A percentile compares a stretch with the other conserved stretches of the same genome.
Conservation (phyloP, 2,797 vertebrate species). For the Ctenosaura bakeri region DNA sequence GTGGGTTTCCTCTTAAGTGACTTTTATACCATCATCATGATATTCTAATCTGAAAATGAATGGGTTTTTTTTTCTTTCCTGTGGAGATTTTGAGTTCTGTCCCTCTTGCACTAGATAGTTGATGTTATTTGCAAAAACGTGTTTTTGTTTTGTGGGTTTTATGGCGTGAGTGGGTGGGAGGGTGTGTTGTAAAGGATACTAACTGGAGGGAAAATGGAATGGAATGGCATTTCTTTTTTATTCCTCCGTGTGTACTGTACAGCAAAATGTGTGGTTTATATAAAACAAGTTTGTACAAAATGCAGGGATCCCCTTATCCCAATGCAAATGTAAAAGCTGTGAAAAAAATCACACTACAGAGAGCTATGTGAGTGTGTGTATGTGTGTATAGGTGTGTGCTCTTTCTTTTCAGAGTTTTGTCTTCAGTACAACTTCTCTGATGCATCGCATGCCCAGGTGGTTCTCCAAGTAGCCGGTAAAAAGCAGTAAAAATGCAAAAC, state of each 20-base stretch:
- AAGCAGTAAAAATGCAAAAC: constrained; percentile 69
- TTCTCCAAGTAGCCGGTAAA: constrained; percentile 70
- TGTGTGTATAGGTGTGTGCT: not conserved
- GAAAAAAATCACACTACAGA: constrained; percentile 75
- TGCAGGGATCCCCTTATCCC: constrained; percentile 55
- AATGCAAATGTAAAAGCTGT: constrained; percentile 81
- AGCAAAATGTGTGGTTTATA: constrained; percentile 75
- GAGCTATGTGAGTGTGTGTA: constrained; percentile 62
- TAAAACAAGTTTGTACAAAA: constrained; percentile 71
- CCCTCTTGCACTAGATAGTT: constrained; percentile 82
- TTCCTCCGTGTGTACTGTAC: constrained; percentile 68
- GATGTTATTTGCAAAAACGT: constrained; percentile 75
- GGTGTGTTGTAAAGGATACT: constrained; percentile 68
- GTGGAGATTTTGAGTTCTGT: constrained; percentile 82
- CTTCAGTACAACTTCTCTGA: constrained; percentile 72
- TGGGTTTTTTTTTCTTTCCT: constrained; percentile 72
- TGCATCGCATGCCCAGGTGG: constrained; percentile 57
- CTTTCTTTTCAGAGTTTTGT: constrained; percentile 72
- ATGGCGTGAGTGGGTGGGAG: constrained; percentile 1
- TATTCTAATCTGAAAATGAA: constrained; percentile 62
- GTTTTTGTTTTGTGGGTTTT: constrained; percentile 47
- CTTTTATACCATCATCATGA: constrained; percentile 77
- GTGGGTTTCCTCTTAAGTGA: constrained; percentile 62
- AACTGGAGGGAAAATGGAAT: constrained; percentile 67
- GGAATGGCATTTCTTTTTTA: constrained; percentile 64